Base-by-base conservation (phyloP, 2,797 vertebrate genomes). In the Myotis daubentonii region DNA sequence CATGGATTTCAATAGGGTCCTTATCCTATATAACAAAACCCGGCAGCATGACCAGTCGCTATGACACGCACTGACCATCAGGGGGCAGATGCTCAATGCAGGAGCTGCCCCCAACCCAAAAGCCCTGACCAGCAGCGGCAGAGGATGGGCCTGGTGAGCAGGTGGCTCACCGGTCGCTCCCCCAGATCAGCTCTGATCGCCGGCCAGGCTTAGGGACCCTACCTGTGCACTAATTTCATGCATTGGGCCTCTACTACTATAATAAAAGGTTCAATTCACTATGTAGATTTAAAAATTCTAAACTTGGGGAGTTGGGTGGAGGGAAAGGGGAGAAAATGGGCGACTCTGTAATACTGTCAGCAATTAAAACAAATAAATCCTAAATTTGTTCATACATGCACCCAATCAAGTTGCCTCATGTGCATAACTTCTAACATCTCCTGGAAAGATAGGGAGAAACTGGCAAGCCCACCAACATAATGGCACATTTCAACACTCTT, bases 121-220 rank as follows among this genome's bases (percentile, higher is more conserved):
- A 12, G 57, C 25, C 57, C 57, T 6, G 12, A 60, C 10, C 11
- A 0, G 25, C 8, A 9, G 55, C 0, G 8, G 55, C 1, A 3
- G 55, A 22, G 23, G 55, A 23, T 10, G 4, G 23, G 23, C 22
- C 55, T 1, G 55, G 55, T 23, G 22, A 60, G 25, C 28, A 5
- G 25, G 57, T 2, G 5, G 57, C 11, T 12, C 57, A 15, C 57
- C 1, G 12, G 57, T 11, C 5, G 2, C 25, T 25, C 57, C 57
- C 57, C 28, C 57, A 62, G 25, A 62, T 30, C 3, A 12, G 57
- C 57, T 12, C 57, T 28, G 25, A 62, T 30, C 12, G 57, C 57
- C 25, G 28, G 57, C 57, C 57, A 30, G 57, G 57, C 25, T 25
- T 62, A 13, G 57, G 22, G 25, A 62, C 25, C 57, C 12, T 62